Percentiles rank a stretch among this genome's conserved stretches.
These are phyloP conservation scores for Panorpa germanica DNA, from an alignment of 2,888 invertebrate genomes.

Conservation along the genomic window DNA sequence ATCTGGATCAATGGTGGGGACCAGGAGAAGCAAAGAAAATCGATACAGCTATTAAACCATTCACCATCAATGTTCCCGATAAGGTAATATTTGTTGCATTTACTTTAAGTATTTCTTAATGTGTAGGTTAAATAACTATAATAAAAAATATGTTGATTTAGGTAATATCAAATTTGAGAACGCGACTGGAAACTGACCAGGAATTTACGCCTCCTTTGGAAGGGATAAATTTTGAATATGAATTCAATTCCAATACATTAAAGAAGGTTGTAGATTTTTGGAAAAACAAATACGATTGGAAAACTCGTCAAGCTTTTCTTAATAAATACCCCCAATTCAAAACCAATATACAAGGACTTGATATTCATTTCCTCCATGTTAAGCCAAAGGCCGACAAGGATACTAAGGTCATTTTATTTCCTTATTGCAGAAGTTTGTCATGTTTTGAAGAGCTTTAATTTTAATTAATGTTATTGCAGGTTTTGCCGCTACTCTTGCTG, in stretches of 20 bases:
- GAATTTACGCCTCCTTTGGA: slow-evolving; percentile 23
- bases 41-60: neutral
- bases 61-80: no score
- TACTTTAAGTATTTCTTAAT: no score
- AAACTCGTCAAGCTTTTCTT: slow-evolving; percentile 33
- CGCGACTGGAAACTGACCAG: slow-evolving; percentile 29
- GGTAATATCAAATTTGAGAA: slow-evolving; percentile 32
- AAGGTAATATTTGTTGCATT: no score
- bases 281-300: slow-evolving; percentile 47
- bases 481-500: slow-evolving; percentile 45
- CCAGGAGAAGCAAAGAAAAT: slow-evolving; percentile 18
- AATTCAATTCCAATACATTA: slow-evolving; percentile 31
- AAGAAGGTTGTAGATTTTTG: slow-evolving; percentile 32
- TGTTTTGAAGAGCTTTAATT: slow-evolving; percentile 13
- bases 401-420: slow-evolving; percentile 8
- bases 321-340: slow-evolving; percentile 49
- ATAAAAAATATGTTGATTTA: no score
- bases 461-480: slow-evolving; percentile 22
- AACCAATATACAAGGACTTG: slow-evolving; percentile 49
- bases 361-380: slow-evolving; percentile 48
- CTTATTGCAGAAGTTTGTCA: slow-evolving; percentile 25
- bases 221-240: slow-evolving; percentile 34
- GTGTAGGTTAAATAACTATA: no score
- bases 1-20: slow-evolving; percentile 38
- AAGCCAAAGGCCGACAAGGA: slow-evolving; percentile 29